phyloP scores from a whole-genome alignment of 1,140 invertebrate genomes.

The Goniozus legneri region DNA sequence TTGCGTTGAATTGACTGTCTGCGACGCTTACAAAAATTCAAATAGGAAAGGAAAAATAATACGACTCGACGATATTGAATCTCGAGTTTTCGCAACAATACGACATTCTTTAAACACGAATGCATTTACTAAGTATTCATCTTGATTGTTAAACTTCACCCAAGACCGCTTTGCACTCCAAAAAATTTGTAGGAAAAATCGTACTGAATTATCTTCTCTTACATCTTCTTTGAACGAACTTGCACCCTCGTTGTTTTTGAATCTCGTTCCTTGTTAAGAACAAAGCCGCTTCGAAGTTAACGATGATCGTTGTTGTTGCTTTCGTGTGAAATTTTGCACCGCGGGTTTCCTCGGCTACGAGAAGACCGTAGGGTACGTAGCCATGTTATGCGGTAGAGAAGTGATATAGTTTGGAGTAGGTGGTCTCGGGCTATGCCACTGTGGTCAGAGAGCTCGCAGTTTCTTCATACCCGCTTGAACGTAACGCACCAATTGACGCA shows the following conservation, averaged over 20 bases:
- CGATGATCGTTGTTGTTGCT: too few species aligned
- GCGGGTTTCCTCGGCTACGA: constrained; percentile 27
- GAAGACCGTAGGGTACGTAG: constrained; percentile 47
- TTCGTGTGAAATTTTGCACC: neutral
- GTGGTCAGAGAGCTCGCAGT: constrained; percentile 54
- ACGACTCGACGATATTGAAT: too few species aligned
- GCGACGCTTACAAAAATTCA: too few species aligned
- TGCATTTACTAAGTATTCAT: too few species aligned
- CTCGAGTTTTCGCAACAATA: too few species aligned
- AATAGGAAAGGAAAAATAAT: too few species aligned
- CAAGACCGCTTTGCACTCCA: too few species aligned
- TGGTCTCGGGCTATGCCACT: constrained; percentile 54
- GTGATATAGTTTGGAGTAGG: constrained; percentile 52
- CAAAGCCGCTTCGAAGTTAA: neutral
- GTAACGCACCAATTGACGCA: constrained; percentile 73
- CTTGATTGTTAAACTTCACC: too few species aligned
- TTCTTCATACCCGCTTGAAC: constrained; percentile 67
- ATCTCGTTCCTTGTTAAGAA: neutral
- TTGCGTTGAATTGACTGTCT: too few species aligned
- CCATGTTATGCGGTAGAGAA: constrained; percentile 48
- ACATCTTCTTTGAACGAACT: neutral
- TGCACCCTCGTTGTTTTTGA: neutral
- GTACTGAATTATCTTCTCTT: neutral
- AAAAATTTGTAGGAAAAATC: too few species aligned
- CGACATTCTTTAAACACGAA: too few species aligned